Evolutionary conservation across 1,140 invertebrate species (phyloP).

Genomic region (Caerostris darwini): DNA sequence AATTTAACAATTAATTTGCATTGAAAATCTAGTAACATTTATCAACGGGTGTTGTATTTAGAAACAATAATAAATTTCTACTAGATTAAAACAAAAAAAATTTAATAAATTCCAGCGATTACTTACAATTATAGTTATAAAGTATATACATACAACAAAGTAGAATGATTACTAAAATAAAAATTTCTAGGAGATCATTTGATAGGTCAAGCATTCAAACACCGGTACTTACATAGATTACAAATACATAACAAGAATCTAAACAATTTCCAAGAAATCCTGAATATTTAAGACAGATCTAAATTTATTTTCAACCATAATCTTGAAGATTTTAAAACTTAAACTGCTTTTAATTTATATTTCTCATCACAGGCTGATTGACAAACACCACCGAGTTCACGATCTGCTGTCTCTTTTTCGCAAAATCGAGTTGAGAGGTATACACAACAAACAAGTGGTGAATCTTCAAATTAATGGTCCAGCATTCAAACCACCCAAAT

Average conservation of each 20-base stretch:
- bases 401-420: slow-evolving; percentile 64
- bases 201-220: slow-evolving; percentile 53
- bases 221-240: slow-evolving; percentile 61
- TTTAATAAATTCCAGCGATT: not conserved
- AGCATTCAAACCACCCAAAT: not conserved
- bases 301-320: slow-evolving; percentile 26
- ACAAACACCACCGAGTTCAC: slow-evolving; percentile 46
- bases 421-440: slow-evolving; percentile 63
- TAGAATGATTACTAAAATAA: not conserved
- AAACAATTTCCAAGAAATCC: slow-evolving; percentile 9
- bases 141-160: no score
- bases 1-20: not conserved
- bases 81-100: not conserved
- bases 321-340: not conserved
- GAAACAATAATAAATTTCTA: not conserved
- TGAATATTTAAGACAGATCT: not conserved
- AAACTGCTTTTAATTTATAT: slow-evolving; percentile 43
- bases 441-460: slow-evolving; percentile 62
- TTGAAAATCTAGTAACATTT: not conserved
- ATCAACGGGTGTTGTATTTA: not conserved
- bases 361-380: not conserved
- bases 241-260: not conserved
- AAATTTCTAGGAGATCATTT: slow-evolving; percentile 13
- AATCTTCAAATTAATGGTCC: not conserved
- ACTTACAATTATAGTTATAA: no score